phyloP scores from a whole-genome alignment of 2,797 vertebrate species.

The Enteromius thamalakanensis region DNA sequence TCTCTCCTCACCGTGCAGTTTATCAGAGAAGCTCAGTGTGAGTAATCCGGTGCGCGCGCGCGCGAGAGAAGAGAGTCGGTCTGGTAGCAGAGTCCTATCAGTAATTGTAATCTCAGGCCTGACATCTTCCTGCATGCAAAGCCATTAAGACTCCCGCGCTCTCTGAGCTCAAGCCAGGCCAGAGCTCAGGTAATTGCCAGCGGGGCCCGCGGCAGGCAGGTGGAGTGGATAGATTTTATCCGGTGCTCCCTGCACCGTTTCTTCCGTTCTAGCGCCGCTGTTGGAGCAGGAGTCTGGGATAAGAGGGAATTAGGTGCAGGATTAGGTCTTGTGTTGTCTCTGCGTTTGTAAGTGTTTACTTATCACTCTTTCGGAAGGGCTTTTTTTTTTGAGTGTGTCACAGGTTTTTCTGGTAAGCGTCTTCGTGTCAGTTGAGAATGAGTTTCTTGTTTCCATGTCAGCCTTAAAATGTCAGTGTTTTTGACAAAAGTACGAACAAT shows the following conservation, averaged over 20 bases:
- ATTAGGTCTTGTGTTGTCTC: constrained; percentile 49
- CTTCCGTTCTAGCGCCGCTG: constrained; percentile 15
- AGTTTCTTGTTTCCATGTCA: constrained; percentile 24
- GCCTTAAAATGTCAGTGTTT: constrained; percentile 16
- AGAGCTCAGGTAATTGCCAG: constrained; percentile 59
- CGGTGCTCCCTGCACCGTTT: constrained; percentile 1
- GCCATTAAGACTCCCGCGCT: constrained; percentile 68
- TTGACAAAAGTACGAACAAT: not conserved
- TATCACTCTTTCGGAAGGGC: constrained; percentile 18
- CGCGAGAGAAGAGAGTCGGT: constrained; percentile 61
- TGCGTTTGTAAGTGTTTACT: constrained; percentile 46
- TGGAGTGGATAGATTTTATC: constrained; percentile 54
- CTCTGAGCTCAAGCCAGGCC: constrained; percentile 34
- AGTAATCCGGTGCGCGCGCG: constrained; percentile 57
- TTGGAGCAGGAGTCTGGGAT: constrained; percentile 32
- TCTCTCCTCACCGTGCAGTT: constrained; percentile 39
- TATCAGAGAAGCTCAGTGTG: constrained; percentile 50
- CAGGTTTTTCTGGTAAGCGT: constrained; percentile 29
- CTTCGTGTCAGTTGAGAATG: constrained; percentile 12
- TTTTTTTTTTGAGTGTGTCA: constrained; percentile 3
- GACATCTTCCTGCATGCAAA: constrained; percentile 80
- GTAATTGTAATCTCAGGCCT: constrained; percentile 79
- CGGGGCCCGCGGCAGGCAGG: constrained; percentile 34
- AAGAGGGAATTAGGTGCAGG: constrained; percentile 49
- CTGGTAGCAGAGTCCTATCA: constrained; percentile 74